Percentiles rank a stretch among this genome's conserved stretches.
Conservation (phyloP, 2,113 vertebrate genomes). For the Alethe castanea region DNA sequence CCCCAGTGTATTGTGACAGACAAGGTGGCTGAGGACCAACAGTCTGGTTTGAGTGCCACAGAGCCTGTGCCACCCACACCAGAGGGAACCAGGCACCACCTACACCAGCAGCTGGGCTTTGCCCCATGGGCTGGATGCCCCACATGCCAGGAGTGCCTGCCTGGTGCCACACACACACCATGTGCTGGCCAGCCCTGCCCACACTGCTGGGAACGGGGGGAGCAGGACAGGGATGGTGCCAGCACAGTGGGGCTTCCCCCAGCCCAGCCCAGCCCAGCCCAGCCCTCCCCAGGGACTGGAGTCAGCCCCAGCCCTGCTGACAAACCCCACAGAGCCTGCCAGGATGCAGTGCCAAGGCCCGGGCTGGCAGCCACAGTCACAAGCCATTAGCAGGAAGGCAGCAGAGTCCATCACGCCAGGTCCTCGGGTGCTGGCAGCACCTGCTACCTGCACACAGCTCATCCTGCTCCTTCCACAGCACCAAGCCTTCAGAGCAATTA, state of each 20-base stretch:
- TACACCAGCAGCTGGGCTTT: background rate
- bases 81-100: background rate
- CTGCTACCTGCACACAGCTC: slow-evolving; percentile 10
- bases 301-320: background rate
- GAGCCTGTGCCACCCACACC: background rate
- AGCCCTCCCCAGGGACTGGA: background rate
- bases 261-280: background rate
- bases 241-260: background rate
- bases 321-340: background rate
- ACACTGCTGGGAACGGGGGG: rapidly evolving
- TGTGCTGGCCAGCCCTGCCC: background rate
- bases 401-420: background rate
- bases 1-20: rapidly evolving
- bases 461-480: background rate
- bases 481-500: slow-evolving; percentile 69
- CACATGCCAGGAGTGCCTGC: rapidly evolving
- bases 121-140: background rate
- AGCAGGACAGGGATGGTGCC: background rate
- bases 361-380: background rate
- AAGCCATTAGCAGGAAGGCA: background rate
- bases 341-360: background rate
- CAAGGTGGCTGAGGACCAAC: background rate
- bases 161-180: rapidly evolving
- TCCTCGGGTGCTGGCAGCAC: background rate
- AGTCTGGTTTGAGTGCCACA: background rate